Evolutionary conservation across 2,888 invertebrate genomes (phyloP), one percentile per base, ranked within the genome.

Genomic region (Cerastis leucographa): DNA sequence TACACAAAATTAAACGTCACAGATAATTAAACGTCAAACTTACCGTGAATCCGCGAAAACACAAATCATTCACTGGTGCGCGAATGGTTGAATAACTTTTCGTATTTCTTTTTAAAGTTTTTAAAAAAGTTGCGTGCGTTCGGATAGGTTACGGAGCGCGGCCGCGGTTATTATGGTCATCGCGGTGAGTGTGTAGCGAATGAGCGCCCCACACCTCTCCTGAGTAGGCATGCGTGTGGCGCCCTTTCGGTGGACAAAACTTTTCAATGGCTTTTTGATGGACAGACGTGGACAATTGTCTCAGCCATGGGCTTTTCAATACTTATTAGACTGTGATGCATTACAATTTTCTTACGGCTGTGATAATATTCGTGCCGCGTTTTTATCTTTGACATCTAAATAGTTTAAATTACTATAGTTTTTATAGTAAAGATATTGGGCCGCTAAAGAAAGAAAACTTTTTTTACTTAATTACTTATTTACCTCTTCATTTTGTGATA

Each of bases 211-310:
- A 85, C 87, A 82, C 81, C 79, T 80, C 85, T 85, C 85, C 75
- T 82, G 88, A 80, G 86, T 89, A 93, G 92, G 90, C 94, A 94
- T 94, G 94, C 94, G 94, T 94, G 92, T 77, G 90, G 87, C 89
- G 91, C 83, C 77, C 86, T 83, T 78, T 72, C 77, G 56, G 62
- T 71, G 74, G 83, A 82, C 85, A 80, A 78, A 76, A 83, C 78
- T 84, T 86, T 88, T 81, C 67, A 82, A 81, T 67, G 84, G 78
- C 44, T 83, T 81, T 83, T 62, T 70, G 61, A 74, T 80, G 62
- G 61, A 64, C 25, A 0, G n/a, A 59, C 51, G 56, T 42, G 65
- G 46, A 42, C 71, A 75, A 80, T 54, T 72, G 19, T 62, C 17
- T 19, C 49, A 49, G 54, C 22, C 4, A 56, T 59, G 25, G 59